Evolutionary conservation across 2,797 vertebrate genomes (phyloP).

Genomic region (Tolypeutes matacus): DNA sequence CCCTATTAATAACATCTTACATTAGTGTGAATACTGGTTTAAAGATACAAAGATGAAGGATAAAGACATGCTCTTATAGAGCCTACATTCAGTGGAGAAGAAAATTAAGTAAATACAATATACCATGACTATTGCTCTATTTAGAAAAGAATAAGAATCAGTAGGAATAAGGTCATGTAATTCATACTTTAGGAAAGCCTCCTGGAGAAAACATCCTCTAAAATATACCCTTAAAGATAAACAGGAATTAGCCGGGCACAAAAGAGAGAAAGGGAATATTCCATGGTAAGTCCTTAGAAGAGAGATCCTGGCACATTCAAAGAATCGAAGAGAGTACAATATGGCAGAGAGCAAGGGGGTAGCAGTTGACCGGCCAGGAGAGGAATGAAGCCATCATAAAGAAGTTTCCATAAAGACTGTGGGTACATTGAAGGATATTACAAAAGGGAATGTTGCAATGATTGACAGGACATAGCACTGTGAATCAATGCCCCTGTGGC

Average conservation of each 20-base stretch:
- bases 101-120: slow-evolving; percentile 23
- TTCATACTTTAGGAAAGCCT: background rate
- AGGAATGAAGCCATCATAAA: background rate
- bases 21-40: background rate
- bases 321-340: background rate
- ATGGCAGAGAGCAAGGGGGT: background rate
- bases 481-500: too few species aligned
- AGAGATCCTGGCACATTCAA: background rate
- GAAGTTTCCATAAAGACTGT: background rate
- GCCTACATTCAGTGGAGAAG: background rate
- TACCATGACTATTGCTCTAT: background rate
- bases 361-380: background rate
- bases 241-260: background rate
- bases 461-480: too few species aligned
- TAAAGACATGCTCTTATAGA: slow-evolving; percentile 2
- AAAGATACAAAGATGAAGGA: slow-evolving; percentile 39
- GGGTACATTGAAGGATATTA: background rate
- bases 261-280: background rate
- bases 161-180: background rate
- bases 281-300: background rate
- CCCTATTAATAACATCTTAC: too few species aligned
- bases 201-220: background rate
- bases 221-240: background rate
- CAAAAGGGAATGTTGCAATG: too few species aligned
- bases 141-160: slow-evolving; percentile 46